Evolutionary conservation across 2,797 vertebrate species (phyloP), one percentile per base, ranked within the genome.

Genomic region (Delichon dasypus): DNA sequence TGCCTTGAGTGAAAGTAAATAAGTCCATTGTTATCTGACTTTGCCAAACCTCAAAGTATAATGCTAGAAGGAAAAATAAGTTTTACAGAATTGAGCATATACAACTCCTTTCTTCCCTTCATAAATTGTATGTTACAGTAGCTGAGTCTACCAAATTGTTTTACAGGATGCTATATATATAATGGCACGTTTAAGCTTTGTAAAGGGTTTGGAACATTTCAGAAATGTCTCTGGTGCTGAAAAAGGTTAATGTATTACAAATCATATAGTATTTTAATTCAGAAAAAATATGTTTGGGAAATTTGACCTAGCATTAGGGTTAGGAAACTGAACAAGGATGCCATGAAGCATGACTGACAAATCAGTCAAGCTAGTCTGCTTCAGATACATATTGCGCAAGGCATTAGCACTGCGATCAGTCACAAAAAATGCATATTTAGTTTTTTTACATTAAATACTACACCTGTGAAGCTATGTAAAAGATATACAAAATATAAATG

Each of bases 401-500:
- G 94, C 86, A 80, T 97, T 94, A 83, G 87, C 65, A 55, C 82
- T 95, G 94, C 68, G 83, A 45, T 85, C 86, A 53, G 84, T 75
- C 94, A 95, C 95, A 87, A 66, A 85, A 96, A 98, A 91, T 92
- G 86, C 76, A 90, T 93, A 96, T 87, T 95, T 93, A 83, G 77
- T 40, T 95, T 96, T 94, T 88, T 85, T 96, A 96, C 93, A 89
- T 96, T 94, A 97, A 96, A 97, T 94, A 90, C 92, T 95, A 97
- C 96, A 95, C 92, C 78, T 96, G 93, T 81, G 95, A 97, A 96
- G 93, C 96, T 95, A 97, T 95, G 97, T 96, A 98, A 97, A 98
- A 97, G 96, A 97, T 97, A 97, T 97, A 97, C 85, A 98, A 98
- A 98, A 98, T 98, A 98, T 96, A 98, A 97, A 97, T 90, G 93